Evolutionary conservation across 2,113 vertebrate genomes (phyloP), one percentile per base, ranked within the genome.

Genomic region (Trichomycterus rosablanca): DNA sequence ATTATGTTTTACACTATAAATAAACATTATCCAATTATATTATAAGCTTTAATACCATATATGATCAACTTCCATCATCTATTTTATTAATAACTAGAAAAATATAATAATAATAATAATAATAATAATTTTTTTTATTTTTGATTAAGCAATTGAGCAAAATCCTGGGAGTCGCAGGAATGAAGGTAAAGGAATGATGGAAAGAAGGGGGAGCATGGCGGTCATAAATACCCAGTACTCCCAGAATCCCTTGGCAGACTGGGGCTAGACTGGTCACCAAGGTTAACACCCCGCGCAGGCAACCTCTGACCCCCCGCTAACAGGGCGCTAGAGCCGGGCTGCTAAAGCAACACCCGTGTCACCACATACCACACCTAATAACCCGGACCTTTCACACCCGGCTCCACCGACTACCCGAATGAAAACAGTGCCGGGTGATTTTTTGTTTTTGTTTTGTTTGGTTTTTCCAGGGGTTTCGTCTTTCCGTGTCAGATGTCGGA

Each of bases 231-330:
- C 86, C 78, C 79, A 74, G 54, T 68, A 80, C 83, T 75, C 69
- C 78, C 71, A 63, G 45, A 73, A 76, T 83, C 84, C 78, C 81
- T 72, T 82, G 82, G 83, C 86, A 88, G 87, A 87, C 86, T 78
- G 77, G 76, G 80, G 83, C 81, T 84, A 87, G 84, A 86, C 85
- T 86, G 85, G 87, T 87, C 84, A 87, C 74, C 55, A 76, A 76
- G 85, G 86, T 89, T 87, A 88, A 86, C 85, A 86, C 84, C 79
- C 81, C 76, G 86, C 81, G 81, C 83, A 80, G 74, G 74, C 73
- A 76, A 86, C 84, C 87, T 87, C 79, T 85, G 85, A 89, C n/a
- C n/a, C 87, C 80, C 73, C 77, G 79, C 85, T 88, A 89, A 89
- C 87, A 85, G 86, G 86, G 86, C 84, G 87, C 80, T 84, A 80